Evolutionary conservation across 2,888 invertebrate species (phyloP), one percentile per base, ranked within the genome.

Genomic region (Asteroscopus sphinx): DNA sequence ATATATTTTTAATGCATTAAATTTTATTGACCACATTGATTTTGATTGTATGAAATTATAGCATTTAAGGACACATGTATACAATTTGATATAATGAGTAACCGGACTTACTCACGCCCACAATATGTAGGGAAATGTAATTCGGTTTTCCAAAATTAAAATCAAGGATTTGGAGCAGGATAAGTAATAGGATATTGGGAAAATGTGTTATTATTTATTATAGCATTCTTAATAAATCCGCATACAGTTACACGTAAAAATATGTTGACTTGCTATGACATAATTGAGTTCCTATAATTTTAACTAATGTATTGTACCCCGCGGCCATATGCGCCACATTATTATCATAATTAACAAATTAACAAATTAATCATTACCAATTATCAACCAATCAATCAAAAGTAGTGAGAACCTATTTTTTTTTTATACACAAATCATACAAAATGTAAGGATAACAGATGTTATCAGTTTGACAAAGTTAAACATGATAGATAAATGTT

Each of bases 41-140:
- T 57, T 48, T 63, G 62, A 76, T 76, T 74, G 61, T 48, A 72
- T 59, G 36, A 68, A 68, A 71, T 75, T 68, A 73, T 39, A 35
- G 49, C 49, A 48, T 21, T 59, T 64, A 59, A 13, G 37, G 54
- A 49, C 54, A 45, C 42, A 35, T 45, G 8, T 33, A 45, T 61
- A 59, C 37, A 71, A 65, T 68, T 68, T 68, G 2, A 15, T 42
- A 46, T 42, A 47, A 64, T 46, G 15, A 47, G 39, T 68, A 56
- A 54, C 42, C 48, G 56, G 47, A 47, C 46, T 60, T 64, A 54
- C 60, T 44, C 36, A 56, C 54, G 37, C 60, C 48, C 46, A 62
- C 46, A 5, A 15, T 13, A 26, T 52, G 26, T 54, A 52, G 48
- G 56, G 37, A 48, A 60, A 51, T 33, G 21, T 45, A 44, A 49